Base-by-base conservation (phyloP, 2,888 invertebrate species). In the Torymus auratus region DNA sequence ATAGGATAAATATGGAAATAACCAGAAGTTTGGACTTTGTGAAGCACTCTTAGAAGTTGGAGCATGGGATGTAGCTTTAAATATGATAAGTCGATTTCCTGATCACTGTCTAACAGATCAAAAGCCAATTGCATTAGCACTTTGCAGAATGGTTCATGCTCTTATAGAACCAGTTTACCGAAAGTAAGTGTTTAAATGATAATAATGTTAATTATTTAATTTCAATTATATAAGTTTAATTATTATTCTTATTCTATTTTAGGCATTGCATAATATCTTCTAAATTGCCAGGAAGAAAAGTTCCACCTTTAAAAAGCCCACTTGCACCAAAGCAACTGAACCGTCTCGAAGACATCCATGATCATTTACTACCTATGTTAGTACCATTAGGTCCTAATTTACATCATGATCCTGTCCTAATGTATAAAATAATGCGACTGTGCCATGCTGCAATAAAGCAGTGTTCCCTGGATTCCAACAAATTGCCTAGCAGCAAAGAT, bases 1-100 rank as follows among this genome's bases (percentile, higher is more conserved):
- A 7, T 85, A 92, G 89, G 91, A 91, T 69, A 89, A 89, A 88
- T 91, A 93, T 86, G 92, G 92, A 88, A 92, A 91, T 71, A 99
- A 99, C 92, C 99, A 99, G 91, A 99, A 99, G 91, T 94, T 98
- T 86, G 97, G 98, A 41, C 92, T 99, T 28, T 96, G 97, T 86
- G 97, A 98, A 89, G 97, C 98, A 0, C 91, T 99, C 68, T 90
- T 99, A 11, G 94, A 94, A 83, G 94, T 98, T 84, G 98, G 97
- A 1, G 97, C 97, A 86, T 99, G 99, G 99, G 93, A 94, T 17
- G 96, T 96, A 87, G 97, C 97, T 2, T 93, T 95, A 82, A 93
- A 93, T 84, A 92, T 99, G 79, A 94, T 97, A 50, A 95, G 95
- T 85, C 93, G 96, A 75, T 92, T 99, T 82, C 99, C 99, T 0